Percentiles rank a stretch among this genome's conserved stretches.
Evolutionary conservation across 2,113 vertebrate species (phyloP).

Genomic region (Rhizomys pruinosus): DNA sequence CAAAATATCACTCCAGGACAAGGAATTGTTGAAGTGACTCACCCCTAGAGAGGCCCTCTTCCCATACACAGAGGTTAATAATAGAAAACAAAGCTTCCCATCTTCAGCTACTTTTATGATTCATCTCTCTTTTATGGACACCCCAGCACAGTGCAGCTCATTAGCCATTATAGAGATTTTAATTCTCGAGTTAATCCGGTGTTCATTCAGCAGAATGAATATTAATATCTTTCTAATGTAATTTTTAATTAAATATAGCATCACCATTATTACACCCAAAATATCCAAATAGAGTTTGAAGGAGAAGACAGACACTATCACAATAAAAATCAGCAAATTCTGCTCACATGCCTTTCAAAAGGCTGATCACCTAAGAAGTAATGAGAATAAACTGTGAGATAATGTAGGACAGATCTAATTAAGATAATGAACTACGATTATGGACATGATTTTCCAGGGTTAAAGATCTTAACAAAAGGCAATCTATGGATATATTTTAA

Average conservation of each 20-base stretch:
- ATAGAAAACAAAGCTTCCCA: constrained; percentile 65
- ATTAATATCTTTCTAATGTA: constrained; percentile 84
- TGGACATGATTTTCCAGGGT: constrained; percentile 86
- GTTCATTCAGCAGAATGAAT: constrained; percentile 82
- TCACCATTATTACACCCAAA: constrained; percentile 87
- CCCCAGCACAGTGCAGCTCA: constrained; percentile 76
- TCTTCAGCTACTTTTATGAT: constrained; percentile 79
- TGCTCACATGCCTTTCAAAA: constrained; percentile 83
- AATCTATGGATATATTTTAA: constrained; percentile 82
- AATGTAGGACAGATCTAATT: constrained; percentile 91
- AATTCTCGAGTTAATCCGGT: constrained; percentile 82
- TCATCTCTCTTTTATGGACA: constrained; percentile 83
- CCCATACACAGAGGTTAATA: constrained; percentile 42
- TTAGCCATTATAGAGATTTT: constrained; percentile 84
- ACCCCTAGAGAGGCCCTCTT: neutral
- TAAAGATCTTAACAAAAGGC: constrained; percentile 86
- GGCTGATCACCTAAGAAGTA: constrained; percentile 89
- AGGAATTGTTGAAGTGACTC: neutral
- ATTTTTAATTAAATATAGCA: constrained; percentile 89
- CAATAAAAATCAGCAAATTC: constrained; percentile 86
- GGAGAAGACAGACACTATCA: constrained; percentile 83
- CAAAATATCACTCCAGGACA: neutral
- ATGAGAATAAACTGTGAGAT: constrained; percentile 88
- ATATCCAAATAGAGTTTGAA: constrained; percentile 85
- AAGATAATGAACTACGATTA: constrained; percentile 90